These are phyloP conservation scores for Chorisops tibialis DNA, from an alignment of 2,888 invertebrate genomes.

Conservation along the genomic window DNA sequence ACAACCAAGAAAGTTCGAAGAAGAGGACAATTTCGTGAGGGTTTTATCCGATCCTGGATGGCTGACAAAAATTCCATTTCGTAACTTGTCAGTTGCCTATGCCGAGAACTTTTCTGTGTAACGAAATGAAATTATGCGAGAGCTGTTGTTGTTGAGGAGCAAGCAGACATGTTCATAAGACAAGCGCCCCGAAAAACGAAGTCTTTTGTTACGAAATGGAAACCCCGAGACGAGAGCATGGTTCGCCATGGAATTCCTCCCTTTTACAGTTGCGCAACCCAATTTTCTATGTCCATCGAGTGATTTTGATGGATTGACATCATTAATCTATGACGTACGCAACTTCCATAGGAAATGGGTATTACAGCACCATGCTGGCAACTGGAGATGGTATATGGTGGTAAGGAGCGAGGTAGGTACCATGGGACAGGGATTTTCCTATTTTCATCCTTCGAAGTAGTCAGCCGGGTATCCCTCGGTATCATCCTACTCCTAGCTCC, in stretches of 20 bases:
- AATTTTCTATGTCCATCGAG: slow-evolving; percentile 51
- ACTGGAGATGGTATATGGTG: neutral
- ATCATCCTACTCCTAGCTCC: too few relatives aligned
- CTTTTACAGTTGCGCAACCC: slow-evolving; percentile 28
- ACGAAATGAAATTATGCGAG: slow-evolving; percentile 17
- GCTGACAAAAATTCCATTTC: slow-evolving; percentile 15
- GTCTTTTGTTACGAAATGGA: slow-evolving; percentile 17
- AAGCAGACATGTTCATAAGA: neutral
- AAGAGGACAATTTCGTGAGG: too few relatives aligned
- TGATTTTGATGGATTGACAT: slow-evolving; percentile 52
- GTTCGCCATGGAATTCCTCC: slow-evolving; percentile 22
- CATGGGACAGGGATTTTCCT: neutral
- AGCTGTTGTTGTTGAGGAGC: neutral
- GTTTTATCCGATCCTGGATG: too few relatives aligned
- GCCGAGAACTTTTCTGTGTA: neutral
- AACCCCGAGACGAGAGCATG: neutral
- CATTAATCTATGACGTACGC: slow-evolving; percentile 55
- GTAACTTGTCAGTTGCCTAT: neutral
- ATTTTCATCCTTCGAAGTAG: slow-evolving; percentile 6
- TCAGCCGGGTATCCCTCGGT: too few relatives aligned
- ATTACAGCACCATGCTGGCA: slow-evolving; percentile 20
- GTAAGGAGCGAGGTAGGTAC: neutral
- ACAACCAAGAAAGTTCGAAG: neutral
- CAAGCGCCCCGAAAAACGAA: slow-evolving; percentile 1
- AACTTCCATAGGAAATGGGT: slow-evolving; percentile 46